Base-by-base conservation (phyloP, 2,888 invertebrate species). In the Globia sparganii region DNA sequence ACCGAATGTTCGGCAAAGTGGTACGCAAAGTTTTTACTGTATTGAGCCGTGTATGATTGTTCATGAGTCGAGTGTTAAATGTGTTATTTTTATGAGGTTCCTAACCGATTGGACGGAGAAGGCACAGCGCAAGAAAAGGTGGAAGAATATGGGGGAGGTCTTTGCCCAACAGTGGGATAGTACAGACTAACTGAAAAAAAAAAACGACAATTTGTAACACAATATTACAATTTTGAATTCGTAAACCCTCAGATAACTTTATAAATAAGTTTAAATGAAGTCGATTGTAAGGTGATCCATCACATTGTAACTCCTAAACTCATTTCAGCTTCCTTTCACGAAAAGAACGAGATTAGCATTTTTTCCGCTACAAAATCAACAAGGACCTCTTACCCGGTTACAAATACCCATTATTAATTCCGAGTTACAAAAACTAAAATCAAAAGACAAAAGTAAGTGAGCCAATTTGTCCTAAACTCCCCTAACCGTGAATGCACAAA, bases 401-500 rank as follows among this genome's bases (percentile, higher is more conserved):
- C 74, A 75, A 75, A 83, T 83, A 77, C 68, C 82, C 69, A 69
- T 81, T 75, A 80, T 77, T 82, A 72, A 86, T 85, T 76, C 58
- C 40, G 61, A 40, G 70, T 64, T 70, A 72, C 78, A 86, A 88
- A 88, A 88, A 85, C 83, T 82, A 81, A 84, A 86, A 88, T 89
- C 89, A 89, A 80, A 83, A 73, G 78, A 78, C 79, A 77, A 74
- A 86, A 78, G 79, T 77, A 87, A 88, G 78, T 82, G 81, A 86
- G 72, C 77, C 80, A 81, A 87, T 90, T 88, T 83, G 80, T 80
- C 71, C 77, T 81, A 74, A 89, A 68, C 74, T 82, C 78, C 81
- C 81, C 80, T 77, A 84, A 74, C 83, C 82, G 87, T 84, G 88
- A 84, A 91, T 90, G 92, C 86, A 90, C 91, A 92, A 92, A 93